Conservation (phyloP, 2,797 vertebrate species). For the Sebastolobus alascanus region DNA sequence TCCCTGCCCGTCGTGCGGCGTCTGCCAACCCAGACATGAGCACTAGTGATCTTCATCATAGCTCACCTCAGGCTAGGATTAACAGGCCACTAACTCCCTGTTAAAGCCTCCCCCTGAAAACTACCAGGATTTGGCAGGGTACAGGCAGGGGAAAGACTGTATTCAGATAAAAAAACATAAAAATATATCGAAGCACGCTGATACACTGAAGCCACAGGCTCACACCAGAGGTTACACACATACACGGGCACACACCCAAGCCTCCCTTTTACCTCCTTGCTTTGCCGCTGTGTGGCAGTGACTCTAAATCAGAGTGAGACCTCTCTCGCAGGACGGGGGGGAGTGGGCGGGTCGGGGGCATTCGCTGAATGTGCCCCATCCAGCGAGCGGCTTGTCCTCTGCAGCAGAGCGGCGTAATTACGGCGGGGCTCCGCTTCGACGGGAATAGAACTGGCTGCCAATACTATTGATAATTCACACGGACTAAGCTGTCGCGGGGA, state of each 20-base stretch:
- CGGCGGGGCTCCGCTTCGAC: conserved; percentile 70
- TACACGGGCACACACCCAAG: conserved; percentile 7
- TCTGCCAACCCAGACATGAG: conserved; percentile 75
- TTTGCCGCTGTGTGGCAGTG: conserved; percentile 22
- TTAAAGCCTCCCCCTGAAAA: conserved; percentile 64
- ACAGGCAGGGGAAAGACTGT: conserved; percentile 21
- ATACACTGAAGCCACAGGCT: conserved; percentile 14
- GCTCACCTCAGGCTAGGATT: conserved; percentile 80
- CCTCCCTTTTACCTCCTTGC: conserved; percentile 29
- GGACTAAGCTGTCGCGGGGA: conserved; percentile 80
- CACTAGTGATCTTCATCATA: conserved; percentile 79
- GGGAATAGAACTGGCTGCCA: conserved; percentile 78
- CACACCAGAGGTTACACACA: conserved; percentile 28
- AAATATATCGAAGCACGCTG: conserved; percentile 24
- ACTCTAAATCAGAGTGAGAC: conserved; percentile 52
- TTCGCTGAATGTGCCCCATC: conserved; percentile 57
- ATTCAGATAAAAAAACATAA: conserved; percentile 25
- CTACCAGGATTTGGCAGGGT: conserved; percentile 46
- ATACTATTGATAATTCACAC: conserved; percentile 85
- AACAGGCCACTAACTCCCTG: conserved; percentile 75
- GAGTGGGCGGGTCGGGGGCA: conserved; percentile 43
- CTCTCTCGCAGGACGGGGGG: conserved; percentile 32
- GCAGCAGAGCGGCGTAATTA: conserved; percentile 79
- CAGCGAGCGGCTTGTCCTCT: conserved; percentile 66
- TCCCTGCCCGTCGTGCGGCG: conserved; percentile 63